phyloP scores from a whole-genome alignment of 2,113 vertebrate genomes.

The Brachyhypopomus gauderio region DNA sequence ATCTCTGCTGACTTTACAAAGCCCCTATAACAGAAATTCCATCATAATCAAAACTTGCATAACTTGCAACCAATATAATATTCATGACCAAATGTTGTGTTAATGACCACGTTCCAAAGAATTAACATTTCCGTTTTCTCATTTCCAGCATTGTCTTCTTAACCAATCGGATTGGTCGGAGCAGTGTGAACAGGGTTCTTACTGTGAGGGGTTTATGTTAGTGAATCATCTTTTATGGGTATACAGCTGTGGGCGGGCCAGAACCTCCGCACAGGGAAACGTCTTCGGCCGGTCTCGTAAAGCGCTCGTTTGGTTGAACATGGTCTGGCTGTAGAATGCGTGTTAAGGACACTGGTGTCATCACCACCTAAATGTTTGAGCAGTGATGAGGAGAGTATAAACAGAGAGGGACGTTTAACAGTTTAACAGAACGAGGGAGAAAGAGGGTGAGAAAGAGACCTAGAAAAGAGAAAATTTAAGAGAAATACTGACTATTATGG shows the following conservation, averaged over 20 bases:
- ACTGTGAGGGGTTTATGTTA: not conserved
- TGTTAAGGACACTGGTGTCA: too few relatives aligned
- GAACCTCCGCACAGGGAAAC: too few relatives aligned
- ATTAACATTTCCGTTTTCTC: conserved; percentile 15
- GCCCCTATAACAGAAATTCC: not conserved
- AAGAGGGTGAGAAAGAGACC: not conserved
- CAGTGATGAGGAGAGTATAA: too few relatives aligned
- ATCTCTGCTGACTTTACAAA: not conserved
- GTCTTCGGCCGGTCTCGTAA: not conserved
- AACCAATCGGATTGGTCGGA: too few relatives aligned
- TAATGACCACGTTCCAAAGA: conserved; percentile 33
- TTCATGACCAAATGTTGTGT: conserved; percentile 48
- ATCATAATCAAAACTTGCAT: conserved; percentile 20
- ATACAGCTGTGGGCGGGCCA: too few relatives aligned
- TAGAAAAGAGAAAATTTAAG: not conserved
- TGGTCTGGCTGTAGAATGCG: not conserved
- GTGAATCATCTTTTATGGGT: too few relatives aligned
- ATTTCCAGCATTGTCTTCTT: not conserved
- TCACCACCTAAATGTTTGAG: too few relatives aligned
- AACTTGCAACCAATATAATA: conserved; percentile 30
- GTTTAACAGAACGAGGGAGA: not conserved
- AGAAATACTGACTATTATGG: not conserved
- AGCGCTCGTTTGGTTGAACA: not conserved
- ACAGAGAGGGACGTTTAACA: not conserved
- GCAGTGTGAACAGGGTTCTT: not conserved